Evolutionary conservation across 1,140 invertebrate genomes (phyloP), one percentile per base, ranked within the genome.

Genomic region (Drusus annulatus): DNA sequence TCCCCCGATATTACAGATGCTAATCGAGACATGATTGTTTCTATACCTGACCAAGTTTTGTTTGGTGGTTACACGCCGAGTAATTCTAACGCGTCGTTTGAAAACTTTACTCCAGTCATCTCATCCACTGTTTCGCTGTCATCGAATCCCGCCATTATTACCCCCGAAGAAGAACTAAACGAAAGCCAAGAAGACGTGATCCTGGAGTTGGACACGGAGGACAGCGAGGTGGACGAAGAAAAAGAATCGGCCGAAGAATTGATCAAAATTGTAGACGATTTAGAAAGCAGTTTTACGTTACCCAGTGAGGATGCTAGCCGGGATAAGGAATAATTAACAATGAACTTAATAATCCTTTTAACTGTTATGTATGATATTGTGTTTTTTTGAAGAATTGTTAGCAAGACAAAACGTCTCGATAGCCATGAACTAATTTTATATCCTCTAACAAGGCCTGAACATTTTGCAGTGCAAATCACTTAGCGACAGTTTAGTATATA

Each of bases 121-220:
- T 83, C 82, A 0, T 83, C 82, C n/a, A 83, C 82, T 4, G 75
- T 83, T 25, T 83, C 82, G 13, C 68, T 83, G 45, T 74, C 76
- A 36, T 62, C 63, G 10, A 51, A 36, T 28, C 28, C 76, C 19
- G 21, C 75, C 58, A 25, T 45, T n/a, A 19, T 60, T 50, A 76
- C 25, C 31, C 15, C 23, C 51, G 56, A 25, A 74, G 52, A 74
- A 13, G 25, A 36, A 52, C 3, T 36, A 16, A 36, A 19, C 50
- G 50, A 74, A 31, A 75, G 28, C 8, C 63, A 81, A 52, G 52
- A 71, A 16, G 31, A 60, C 15, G 8, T 51, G 0, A 2, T 54
- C 23, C 10, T 31, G 15, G 36, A 45, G 13, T 10, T 78, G 68
- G 25, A 71, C 10, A 25, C 51, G 17, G 19, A 51, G 3, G 50